Evolutionary conservation across 2,888 invertebrate genomes (phyloP).

Genomic region (Tipula unca): DNA sequence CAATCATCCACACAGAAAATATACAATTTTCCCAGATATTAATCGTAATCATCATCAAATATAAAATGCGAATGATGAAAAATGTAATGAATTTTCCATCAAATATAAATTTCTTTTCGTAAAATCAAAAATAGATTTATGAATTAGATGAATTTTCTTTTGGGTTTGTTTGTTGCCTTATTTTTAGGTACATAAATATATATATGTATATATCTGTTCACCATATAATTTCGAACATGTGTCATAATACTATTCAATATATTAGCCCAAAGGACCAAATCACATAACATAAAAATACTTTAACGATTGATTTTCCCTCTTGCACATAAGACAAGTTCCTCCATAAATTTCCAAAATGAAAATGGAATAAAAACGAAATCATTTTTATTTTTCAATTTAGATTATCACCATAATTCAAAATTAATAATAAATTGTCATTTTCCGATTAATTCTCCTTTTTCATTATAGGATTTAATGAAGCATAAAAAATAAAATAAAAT

Average conservation of each 20-base stretch:
- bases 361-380: neutral
- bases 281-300: neutral
- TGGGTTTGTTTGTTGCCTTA: neutral
- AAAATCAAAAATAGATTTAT: neutral
- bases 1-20: neutral
- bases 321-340: neutral
- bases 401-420: conserved; percentile 14
- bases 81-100: neutral
- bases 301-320: neutral
- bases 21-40: neutral
- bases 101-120: neutral
- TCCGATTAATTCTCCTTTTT: neutral
- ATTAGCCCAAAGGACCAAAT: neutral
- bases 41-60: neutral
- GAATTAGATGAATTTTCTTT: neutral
- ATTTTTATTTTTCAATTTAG: neutral
- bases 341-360: neutral
- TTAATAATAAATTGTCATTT: neutral
- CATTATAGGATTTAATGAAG: neutral
- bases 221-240: neutral
- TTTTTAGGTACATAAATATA: no score
- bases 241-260: neutral
- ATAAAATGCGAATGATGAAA: neutral
- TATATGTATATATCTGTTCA: neutral
- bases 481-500: neutral